A percentile compares a stretch with the other conserved stretches of the same genome.
phyloP scores from a whole-genome alignment of 2,888 invertebrate species.

The Glaucopsyche alexis region DNA sequence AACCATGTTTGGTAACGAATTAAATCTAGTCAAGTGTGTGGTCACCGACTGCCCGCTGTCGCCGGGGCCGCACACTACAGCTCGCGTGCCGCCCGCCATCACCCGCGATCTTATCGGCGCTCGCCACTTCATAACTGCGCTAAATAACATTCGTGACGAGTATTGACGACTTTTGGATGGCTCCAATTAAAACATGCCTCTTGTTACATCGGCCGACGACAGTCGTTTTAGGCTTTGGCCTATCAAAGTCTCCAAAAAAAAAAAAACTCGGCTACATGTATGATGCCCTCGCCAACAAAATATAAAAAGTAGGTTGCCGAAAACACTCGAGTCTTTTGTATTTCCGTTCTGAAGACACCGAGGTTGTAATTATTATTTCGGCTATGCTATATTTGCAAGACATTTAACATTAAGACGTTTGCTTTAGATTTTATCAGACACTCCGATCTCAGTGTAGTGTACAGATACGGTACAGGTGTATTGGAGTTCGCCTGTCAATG shows the following conservation, averaged over 20 bases:
- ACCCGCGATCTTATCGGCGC: background rate
- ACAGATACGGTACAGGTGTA: background rate
- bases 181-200: background rate
- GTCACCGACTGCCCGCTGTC: no score
- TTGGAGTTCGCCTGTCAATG: background rate
- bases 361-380: background rate
- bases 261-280: no score
- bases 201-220: background rate
- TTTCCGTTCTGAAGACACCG: background rate
- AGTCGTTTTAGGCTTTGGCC: background rate
- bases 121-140: background rate
- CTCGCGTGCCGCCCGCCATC: background rate
- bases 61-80: background rate
- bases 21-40: no score
- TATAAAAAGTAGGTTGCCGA: no score
- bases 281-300: no score
- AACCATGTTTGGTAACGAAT: no score
- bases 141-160: background rate
- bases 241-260: background rate
- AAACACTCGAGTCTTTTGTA: constrained; percentile 1
- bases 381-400: background rate
- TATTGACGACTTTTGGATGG: background rate
- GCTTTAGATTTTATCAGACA: background rate
- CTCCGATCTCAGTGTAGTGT: background rate
- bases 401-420: background rate